phyloP scores from a whole-genome alignment of 2,797 vertebrate species.

The Antrozous pallidus region DNA sequence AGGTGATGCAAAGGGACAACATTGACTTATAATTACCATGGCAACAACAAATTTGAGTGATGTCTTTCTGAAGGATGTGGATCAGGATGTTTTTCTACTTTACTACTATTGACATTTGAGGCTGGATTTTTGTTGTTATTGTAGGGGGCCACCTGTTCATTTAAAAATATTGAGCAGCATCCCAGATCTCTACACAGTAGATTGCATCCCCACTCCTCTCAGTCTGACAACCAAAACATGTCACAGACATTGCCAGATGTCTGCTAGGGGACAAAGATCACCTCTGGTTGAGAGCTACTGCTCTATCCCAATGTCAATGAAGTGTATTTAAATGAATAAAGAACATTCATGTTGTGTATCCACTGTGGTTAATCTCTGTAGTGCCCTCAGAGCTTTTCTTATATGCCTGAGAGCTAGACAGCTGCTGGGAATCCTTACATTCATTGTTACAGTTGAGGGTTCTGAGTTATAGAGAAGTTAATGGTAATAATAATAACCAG shows the following conservation, averaged over 20 bases:
- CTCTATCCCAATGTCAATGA: neutral
- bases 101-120: neutral
- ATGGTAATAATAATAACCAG: neutral
- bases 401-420: neutral
- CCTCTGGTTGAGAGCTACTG: neutral
- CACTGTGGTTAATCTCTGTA: neutral
- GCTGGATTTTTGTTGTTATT: neutral
- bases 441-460: neutral
- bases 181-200: neutral
- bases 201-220: neutral
- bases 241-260: neutral
- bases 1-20: neutral
- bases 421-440: neutral
- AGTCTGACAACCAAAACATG: neutral
- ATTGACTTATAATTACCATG: constrained; percentile 71
- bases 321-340: neutral
- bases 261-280: neutral
- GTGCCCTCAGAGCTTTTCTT: neutral
- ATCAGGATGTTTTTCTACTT: neutral
- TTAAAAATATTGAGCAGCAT: neutral
- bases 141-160: neutral
- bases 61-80: neutral
- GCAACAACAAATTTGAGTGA: constrained; percentile 46
- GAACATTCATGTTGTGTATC: neutral
- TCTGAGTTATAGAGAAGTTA: neutral